Conservation (phyloP, 2,888 invertebrate genomes). For the Chaetogeoica ovagalla region DNA sequence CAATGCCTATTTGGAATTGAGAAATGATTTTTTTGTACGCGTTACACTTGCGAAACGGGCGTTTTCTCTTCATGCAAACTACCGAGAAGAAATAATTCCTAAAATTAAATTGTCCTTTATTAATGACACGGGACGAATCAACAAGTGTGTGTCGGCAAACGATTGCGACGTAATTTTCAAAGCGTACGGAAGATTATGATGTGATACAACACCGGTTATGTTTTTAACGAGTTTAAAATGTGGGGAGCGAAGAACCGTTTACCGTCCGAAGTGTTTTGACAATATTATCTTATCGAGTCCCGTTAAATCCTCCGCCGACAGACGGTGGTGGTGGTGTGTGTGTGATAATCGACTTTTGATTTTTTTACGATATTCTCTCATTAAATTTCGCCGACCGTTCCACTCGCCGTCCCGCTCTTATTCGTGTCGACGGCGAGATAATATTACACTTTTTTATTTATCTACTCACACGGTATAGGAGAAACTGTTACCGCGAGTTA, state of each 20-base stretch:
- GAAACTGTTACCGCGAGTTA: conserved; percentile 9
- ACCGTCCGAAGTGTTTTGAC: background rate
- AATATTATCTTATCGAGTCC: background rate
- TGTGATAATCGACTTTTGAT: conserved; percentile 22
- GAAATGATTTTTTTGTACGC: no score
- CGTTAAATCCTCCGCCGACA: background rate
- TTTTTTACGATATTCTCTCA: background rate
- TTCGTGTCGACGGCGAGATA: background rate
- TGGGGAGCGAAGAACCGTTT: background rate
- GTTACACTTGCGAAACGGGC: no score
- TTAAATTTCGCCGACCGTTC: background rate
- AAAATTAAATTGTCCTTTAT: background rate
- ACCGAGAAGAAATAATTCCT: background rate
- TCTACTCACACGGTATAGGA: background rate
- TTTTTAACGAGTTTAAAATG: conserved; percentile 12
- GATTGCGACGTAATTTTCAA: background rate
- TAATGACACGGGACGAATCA: background rate
- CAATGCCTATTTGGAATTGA: no score
- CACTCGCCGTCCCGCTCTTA: background rate
- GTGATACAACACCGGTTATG: no score
- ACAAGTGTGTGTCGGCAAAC: background rate
- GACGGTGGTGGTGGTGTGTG: background rate
- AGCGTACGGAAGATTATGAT: background rate
- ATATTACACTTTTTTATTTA: conserved; percentile 1
- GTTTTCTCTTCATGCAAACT: no score